phyloP scores from a whole-genome alignment of 2,888 invertebrate genomes.

The Cryptus viduatorius region DNA sequence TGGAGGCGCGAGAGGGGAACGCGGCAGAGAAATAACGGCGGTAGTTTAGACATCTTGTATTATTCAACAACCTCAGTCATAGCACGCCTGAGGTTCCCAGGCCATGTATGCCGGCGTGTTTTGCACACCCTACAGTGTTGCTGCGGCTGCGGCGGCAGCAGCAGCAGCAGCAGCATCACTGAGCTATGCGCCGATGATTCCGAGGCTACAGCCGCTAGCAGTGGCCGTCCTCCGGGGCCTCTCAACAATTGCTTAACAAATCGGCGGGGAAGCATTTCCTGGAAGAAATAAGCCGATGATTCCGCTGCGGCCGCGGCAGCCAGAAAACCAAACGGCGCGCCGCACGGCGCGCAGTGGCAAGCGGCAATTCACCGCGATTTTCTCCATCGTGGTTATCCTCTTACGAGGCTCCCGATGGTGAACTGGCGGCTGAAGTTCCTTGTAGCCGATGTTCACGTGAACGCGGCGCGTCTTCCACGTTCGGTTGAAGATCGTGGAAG shows the following conservation, averaged over 20 bases:
- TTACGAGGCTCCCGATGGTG: conserved; percentile 30
- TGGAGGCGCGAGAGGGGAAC: conserved; percentile 50
- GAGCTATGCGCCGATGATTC: conserved; percentile 41
- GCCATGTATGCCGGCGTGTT: conserved; percentile 30
- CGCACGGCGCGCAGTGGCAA: neutral
- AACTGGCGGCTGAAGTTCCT: conserved; percentile 26
- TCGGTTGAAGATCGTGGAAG: neutral
- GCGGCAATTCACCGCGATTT: conserved; percentile 69
- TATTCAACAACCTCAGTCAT: conserved; percentile 71
- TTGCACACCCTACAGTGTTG: neutral
- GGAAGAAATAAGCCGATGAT: conserved; percentile 70
- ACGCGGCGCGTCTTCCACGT: neutral
- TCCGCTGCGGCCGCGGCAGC: conserved; percentile 15
- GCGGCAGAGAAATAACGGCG: conserved; percentile 62
- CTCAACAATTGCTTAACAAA: conserved; percentile 74
- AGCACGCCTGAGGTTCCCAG: conserved; percentile 67
- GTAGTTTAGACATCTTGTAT: conserved; percentile 73
- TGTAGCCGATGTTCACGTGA: conserved; percentile 26
- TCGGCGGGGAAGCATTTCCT: conserved; percentile 71
- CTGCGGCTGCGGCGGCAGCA: conserved; percentile 22
- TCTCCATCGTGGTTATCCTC: conserved; percentile 64
- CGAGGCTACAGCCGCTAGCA: conserved; percentile 28
- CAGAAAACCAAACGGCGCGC: neutral
- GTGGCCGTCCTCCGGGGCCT: conserved; percentile 46
- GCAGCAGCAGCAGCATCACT: conserved; percentile 44